Conservation (phyloP, 2,113 vertebrate species). For the Gnathonemus longibarbis region DNA sequence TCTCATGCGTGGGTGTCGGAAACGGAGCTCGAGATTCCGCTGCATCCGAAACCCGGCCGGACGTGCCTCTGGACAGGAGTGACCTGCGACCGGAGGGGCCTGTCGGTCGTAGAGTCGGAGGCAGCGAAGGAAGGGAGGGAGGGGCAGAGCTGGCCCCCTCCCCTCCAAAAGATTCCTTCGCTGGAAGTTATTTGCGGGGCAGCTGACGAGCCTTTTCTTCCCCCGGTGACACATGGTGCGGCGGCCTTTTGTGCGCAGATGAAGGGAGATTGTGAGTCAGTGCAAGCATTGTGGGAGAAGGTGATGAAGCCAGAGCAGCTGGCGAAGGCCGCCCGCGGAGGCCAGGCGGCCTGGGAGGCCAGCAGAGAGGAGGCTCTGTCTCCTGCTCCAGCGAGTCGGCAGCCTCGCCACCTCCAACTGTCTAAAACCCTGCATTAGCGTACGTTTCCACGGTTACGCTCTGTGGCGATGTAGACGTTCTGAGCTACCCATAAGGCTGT, state of each 20-base stretch:
- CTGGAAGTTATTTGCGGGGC: slow-evolving; percentile 10
- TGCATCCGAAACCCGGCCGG: not conserved
- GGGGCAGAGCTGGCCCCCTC: not conserved
- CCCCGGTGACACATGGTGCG: not conserved
- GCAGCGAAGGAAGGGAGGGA: not conserved
- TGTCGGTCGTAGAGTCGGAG: not conserved
- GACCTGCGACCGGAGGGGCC: not conserved
- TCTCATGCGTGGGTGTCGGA: not conserved
- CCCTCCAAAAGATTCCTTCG: not conserved
- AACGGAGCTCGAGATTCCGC: not conserved
- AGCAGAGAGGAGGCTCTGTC: not conserved
- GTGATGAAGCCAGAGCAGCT: not conserved
- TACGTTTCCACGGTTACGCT: not conserved
- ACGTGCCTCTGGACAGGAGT: not conserved
- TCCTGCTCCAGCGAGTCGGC: not conserved
- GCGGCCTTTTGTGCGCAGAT: not conserved
- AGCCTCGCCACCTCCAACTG: not conserved
- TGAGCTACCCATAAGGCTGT: not conserved
- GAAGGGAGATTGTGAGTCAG: slow-evolving; percentile 5
- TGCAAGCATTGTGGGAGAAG: not conserved
- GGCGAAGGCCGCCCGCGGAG: not conserved
- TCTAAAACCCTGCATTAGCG: not conserved
- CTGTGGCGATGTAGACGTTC: not conserved
- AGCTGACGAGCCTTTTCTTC: not conserved
- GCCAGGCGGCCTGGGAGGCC: not conserved